These are phyloP conservation scores for Lacerta bilineata DNA, from an alignment of 2,797 vertebrate genomes.

Conservation along the genomic window DNA sequence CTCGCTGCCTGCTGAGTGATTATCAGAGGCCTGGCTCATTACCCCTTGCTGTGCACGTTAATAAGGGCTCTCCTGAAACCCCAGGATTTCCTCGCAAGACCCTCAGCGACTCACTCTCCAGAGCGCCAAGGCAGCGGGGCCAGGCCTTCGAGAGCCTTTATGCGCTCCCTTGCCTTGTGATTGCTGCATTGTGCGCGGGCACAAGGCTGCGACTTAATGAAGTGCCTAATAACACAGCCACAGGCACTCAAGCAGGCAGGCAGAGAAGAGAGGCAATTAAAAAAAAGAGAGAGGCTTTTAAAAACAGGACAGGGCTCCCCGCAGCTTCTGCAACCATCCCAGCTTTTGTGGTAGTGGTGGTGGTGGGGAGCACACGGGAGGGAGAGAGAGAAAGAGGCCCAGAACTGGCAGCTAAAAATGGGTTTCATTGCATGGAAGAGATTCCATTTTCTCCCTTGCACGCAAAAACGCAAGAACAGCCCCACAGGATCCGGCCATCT, in stretches of 20 bases:
- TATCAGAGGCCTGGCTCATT: conserved; percentile 20
- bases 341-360: conserved; percentile 20
- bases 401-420: conserved; percentile 54
- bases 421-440: conserved; percentile 44
- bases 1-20: conserved; percentile 1
- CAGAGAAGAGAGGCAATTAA: conserved; percentile 33
- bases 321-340: conserved; percentile 28
- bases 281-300: conserved; percentile 42
- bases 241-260: conserved; percentile 36
- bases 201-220: conserved; percentile 28
- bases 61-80: conserved; percentile 37
- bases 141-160: conserved; percentile 10
- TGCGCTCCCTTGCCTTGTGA: neutral
- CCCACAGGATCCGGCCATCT: no score
- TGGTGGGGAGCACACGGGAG: neutral
- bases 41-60: neutral
- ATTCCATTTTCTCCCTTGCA: conserved; percentile 12
- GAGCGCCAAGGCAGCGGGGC: neutral
- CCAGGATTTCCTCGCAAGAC: conserved; percentile 19
- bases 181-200: conserved; percentile 15
- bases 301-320: conserved; percentile 31
- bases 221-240: conserved; percentile 35
- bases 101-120: neutral
- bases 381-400: conserved; percentile 6
- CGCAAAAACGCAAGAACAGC: no score